Conservation (phyloP, 2,113 vertebrate genomes). For the Struthidea cinerea region DNA sequence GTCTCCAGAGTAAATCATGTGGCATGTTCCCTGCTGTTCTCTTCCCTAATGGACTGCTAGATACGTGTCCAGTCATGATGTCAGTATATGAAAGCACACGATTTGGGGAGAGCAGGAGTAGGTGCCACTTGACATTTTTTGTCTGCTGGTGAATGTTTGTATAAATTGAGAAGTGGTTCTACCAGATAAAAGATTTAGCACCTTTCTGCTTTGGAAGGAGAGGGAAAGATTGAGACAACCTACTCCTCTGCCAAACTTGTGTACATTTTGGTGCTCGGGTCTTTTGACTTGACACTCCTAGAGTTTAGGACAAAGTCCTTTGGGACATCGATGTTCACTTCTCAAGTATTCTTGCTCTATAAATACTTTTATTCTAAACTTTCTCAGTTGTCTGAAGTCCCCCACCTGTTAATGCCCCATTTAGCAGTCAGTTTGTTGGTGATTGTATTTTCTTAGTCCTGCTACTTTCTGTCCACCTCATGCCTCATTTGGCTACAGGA, state of each 20-base stretch:
- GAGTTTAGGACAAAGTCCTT: background rate
- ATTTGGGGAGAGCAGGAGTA: background rate
- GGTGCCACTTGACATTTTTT: background rate
- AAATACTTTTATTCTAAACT: background rate
- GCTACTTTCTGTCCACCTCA: background rate
- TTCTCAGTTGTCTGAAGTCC: background rate
- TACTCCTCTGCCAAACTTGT: background rate
- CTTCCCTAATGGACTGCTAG: background rate
- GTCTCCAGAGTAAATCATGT: background rate
- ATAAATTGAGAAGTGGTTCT: background rate
- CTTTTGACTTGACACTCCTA: background rate
- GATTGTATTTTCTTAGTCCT: background rate
- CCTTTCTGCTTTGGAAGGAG: background rate
- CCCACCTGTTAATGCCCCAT: background rate
- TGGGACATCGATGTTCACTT: background rate
- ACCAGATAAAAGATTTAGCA: background rate
- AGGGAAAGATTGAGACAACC: background rate
- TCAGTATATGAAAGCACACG: fast-evolving
- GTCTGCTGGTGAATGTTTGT: background rate
- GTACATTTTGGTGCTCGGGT: background rate
- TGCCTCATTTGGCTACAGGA: background rate
- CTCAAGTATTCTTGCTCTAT: background rate
- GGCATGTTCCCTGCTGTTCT: background rate
- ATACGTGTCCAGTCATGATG: background rate
- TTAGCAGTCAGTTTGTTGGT: background rate